Conservation (phyloP, 2,113 vertebrate species). For the Propithecus coquereli region DNA sequence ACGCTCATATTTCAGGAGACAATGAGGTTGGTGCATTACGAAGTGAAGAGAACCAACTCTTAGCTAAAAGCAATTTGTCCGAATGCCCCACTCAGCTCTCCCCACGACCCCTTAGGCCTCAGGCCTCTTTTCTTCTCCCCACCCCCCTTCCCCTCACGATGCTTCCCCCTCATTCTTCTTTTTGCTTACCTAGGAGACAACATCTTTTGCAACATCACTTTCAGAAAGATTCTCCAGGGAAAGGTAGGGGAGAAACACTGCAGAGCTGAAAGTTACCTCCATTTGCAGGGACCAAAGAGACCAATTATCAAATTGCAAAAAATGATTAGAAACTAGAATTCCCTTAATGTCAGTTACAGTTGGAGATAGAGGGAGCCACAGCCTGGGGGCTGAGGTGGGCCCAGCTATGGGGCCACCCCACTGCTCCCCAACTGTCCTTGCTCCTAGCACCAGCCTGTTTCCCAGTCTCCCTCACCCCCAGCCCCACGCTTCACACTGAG, state of each 20-base stretch:
- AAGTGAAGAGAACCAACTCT: not conserved
- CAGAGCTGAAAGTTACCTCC: not conserved
- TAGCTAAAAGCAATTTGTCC: constrained; percentile 40
- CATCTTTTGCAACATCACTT: constrained; percentile 38
- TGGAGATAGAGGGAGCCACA: not conserved
- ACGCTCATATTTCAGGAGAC: not conserved
- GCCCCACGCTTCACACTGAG: not conserved
- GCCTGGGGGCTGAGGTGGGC: not conserved
- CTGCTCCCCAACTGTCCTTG: not conserved
- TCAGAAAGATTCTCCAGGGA: constrained; percentile 4
- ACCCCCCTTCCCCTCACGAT: fast-evolving
- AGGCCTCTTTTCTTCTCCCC: not conserved
- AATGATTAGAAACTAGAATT: constrained; percentile 33
- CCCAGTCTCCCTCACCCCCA: fast-evolving
- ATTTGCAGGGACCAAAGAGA: constrained; percentile 21
- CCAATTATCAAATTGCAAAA: constrained; percentile 53
- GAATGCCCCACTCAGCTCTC: not conserved
- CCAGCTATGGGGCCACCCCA: fast-evolving
- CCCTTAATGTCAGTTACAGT: constrained; percentile 46
- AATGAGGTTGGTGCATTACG: not conserved
- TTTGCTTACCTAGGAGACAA: constrained; percentile 26
- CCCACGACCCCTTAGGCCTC: not conserved
- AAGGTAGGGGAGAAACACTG: not conserved
- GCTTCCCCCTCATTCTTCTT: not conserved
- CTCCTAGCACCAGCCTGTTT: not conserved